phyloP scores from a whole-genome alignment of 2,113 vertebrate species.

The Dinomys branickii region DNA sequence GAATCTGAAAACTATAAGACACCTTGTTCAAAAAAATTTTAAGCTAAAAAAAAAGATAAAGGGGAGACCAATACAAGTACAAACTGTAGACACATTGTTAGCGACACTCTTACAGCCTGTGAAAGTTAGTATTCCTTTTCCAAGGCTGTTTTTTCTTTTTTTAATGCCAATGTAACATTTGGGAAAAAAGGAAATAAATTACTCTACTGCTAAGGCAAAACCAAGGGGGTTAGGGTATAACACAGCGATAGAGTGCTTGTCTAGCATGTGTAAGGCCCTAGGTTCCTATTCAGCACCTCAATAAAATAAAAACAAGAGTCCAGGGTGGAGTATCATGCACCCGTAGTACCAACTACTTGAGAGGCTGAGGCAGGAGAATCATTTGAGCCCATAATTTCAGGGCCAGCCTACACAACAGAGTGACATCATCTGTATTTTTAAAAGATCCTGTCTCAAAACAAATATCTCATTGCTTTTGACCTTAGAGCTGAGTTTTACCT shows the following conservation, averaged over 20 bases:
- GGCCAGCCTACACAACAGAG: background rate
- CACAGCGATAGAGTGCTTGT: background rate
- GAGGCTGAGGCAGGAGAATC: background rate
- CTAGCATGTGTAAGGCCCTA: background rate
- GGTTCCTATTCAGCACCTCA: background rate
- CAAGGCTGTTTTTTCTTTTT: background rate
- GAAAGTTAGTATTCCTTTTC: background rate
- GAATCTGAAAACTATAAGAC: conserved; percentile 31
- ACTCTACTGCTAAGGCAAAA: background rate
- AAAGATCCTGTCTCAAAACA: background rate
- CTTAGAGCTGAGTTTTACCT: background rate
- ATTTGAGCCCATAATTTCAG: background rate
- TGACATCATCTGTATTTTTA: background rate
- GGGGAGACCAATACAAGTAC: background rate
- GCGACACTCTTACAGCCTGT: background rate
- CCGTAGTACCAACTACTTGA: background rate
- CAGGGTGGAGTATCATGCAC: too few relatives aligned
- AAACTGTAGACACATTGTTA: conserved; percentile 5
- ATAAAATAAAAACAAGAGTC: background rate
- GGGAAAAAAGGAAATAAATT: conserved; percentile 3
- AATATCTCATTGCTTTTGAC: background rate
- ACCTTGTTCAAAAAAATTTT: background rate
- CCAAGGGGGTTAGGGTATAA: background rate
- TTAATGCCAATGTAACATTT: conserved; percentile 5
- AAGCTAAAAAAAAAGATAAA: conserved; percentile 30